Percentiles rank a stretch among this genome's conserved stretches.
These are phyloP conservation scores for Morpho achilles DNA, from an alignment of 2,888 invertebrate species.

Conservation along the genomic window DNA sequence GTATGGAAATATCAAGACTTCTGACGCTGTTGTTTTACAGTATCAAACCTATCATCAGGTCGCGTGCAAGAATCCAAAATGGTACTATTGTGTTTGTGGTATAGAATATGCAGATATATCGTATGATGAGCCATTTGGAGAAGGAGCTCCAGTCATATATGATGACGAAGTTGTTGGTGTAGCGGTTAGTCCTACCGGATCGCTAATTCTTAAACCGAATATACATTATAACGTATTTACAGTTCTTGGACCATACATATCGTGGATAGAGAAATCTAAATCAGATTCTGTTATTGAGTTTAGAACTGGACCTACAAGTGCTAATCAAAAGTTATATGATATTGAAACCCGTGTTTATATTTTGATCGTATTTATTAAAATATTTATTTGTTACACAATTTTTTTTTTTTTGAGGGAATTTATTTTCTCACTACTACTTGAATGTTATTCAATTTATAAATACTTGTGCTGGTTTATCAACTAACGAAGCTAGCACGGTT, in stretches of 20 bases:
- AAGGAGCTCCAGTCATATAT: constrained; percentile 51
- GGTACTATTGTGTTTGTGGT: constrained; percentile 62
- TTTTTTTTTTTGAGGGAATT: background rate
- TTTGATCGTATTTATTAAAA: constrained; percentile 17
- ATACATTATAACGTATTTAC: constrained; percentile 55
- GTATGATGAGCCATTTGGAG: constrained; percentile 45
- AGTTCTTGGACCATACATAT: constrained; percentile 47
- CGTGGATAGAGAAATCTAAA: constrained; percentile 50
- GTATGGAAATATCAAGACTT: constrained; percentile 38
- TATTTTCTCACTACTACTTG: too few species aligned
- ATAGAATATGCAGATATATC: constrained; percentile 37
- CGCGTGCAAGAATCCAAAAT: constrained; percentile 52
- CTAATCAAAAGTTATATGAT: background rate
- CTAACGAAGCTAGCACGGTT: too few species aligned
- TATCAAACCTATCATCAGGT: constrained; percentile 44
- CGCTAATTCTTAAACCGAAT: constrained; percentile 30
- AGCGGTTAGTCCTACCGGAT: constrained; percentile 42
- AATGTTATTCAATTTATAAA: too few species aligned
- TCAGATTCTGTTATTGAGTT: constrained; percentile 3
- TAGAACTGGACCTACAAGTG: constrained; percentile 1
- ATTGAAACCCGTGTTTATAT: background rate
- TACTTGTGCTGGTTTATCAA: too few species aligned
- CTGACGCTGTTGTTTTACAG: constrained; percentile 39
- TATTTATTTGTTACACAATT: constrained; percentile 4
- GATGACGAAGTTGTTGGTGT: constrained; percentile 45